Evolutionary conservation across 1,140 invertebrate species (phyloP).

Genomic region (Drosophila punjabiensis): DNA sequence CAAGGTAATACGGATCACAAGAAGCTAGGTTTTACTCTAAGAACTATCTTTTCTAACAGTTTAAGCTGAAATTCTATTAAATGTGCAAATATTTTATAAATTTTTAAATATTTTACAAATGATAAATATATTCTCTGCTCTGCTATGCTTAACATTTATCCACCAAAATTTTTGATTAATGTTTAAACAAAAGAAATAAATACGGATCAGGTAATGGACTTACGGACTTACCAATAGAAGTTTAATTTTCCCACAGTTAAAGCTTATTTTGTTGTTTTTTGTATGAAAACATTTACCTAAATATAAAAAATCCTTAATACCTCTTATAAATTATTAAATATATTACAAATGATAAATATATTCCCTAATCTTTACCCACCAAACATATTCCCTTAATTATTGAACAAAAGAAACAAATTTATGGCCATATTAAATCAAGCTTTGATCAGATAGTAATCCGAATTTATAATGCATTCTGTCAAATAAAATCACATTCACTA

Average conservation of each 20-base stretch:
- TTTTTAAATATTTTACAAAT: not conserved
- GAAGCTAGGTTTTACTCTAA: not conserved
- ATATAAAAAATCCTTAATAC: not conserved
- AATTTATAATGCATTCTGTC: constrained; percentile 34
- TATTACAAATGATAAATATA: not conserved
- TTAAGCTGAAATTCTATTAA: no score
- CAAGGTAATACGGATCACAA: not conserved
- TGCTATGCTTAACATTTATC: no score
- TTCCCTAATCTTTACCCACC: not conserved
- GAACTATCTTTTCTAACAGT: not conserved
- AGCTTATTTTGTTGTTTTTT: no score
- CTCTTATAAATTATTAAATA: not conserved
- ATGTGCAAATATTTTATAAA: no score
- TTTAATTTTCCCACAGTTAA: no score
- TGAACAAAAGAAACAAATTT: not conserved
- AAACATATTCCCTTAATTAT: not conserved
- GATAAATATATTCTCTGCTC: no score
- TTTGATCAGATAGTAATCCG: constrained; percentile 11
- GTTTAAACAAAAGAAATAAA: no score
- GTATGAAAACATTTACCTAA: no score
- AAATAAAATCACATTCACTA: constrained; percentile 38
- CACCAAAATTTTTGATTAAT: no score
- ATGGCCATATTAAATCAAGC: constrained; percentile 25
- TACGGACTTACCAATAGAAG: no score
- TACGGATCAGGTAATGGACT: no score